Evolutionary conservation across 2,797 vertebrate genomes (phyloP), one percentile per base, ranked within the genome.

Genomic region (Platyrinchus mystaceus): DNA sequence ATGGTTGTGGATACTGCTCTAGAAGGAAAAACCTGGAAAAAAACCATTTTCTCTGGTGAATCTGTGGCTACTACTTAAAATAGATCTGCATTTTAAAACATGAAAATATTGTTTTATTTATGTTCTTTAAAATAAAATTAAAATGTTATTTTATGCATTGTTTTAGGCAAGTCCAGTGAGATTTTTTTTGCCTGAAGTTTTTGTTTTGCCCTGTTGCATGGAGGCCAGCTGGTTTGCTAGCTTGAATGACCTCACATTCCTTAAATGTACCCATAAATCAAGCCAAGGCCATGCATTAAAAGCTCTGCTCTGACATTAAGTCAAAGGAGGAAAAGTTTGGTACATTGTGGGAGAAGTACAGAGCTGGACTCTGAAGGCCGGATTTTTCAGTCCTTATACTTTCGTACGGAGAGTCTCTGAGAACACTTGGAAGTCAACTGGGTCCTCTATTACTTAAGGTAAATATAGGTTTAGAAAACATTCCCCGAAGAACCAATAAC

Each of bases 201-300:
- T 94, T 95, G 60, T 90, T 97, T 95, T 96, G 73, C 87, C 96
- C 85, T 94, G 91, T 89, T 96, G 82, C 91, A 76, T 68, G 36
- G 81, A 95, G 96, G 92, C 94, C 96, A 97, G 96, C 94, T 97
- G 93, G 88, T 97, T 96, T 96, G 89, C 90, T 97, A 89, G 91
- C 95, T 96, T 95, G 87, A 95, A 73, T 96, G 97, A 97, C 97
- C 97, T 97, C 94, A 95, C 96, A 97, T 97, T 97, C 97, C 95
- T 97, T 93, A 94, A 96, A 96, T 70, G 93, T 97, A 89, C 84
- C 96, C 95, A 92, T 97, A 97, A 98, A 98, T 98, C 96, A 98
- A 95, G 89, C 34, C 91, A 91, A 96, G 93, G 87, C 80, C 80
- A 30, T 83, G 68, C 56, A 30, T 89, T 94, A 87, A 71, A 88